Evolutionary conservation across 2,888 invertebrate species (phyloP).

Genomic region (Sinhomidia bicolor): DNA sequence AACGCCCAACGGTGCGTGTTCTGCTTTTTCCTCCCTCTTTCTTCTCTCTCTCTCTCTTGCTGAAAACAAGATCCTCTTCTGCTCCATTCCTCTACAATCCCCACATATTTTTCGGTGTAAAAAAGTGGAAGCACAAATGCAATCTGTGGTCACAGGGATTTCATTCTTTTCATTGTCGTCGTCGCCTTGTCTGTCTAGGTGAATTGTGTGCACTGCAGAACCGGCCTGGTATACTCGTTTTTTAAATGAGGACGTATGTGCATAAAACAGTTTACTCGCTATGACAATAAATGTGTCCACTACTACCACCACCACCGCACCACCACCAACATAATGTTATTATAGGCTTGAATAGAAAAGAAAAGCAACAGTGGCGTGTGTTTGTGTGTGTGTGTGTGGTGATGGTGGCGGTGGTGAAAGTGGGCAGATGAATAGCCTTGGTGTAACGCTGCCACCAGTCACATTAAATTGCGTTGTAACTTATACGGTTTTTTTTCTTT

Average conservation of each 20-base stretch:
- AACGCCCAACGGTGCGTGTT: conserved; percentile 73
- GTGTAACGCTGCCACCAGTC: conserved; percentile 24
- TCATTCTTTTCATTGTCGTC: conserved; percentile 24
- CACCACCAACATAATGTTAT: conserved; percentile 6
- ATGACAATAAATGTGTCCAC: conserved; percentile 15
- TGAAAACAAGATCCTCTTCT: conserved; percentile 46
- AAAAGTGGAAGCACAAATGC: conserved; percentile 53
- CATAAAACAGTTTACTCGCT: background rate
- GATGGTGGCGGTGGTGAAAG: conserved; percentile 29
- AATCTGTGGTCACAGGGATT: conserved; percentile 70
- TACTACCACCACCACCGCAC: conserved; percentile 2
- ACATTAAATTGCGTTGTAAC: conserved; percentile 43
- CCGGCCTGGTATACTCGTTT: background rate
- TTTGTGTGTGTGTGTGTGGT: conserved; percentile 24
- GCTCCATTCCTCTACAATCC: conserved; percentile 36
- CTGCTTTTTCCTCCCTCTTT: conserved; percentile 26
- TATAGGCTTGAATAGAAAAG: conserved; percentile 19
- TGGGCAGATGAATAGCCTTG: conserved; percentile 44
- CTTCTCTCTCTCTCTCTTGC: background rate
- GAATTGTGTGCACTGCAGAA: conserved; percentile 12
- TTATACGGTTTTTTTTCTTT: conserved; percentile 14
- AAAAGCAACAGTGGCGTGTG: conserved; percentile 48
- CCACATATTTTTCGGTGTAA: conserved; percentile 63
- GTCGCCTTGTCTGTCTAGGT: conserved; percentile 34
- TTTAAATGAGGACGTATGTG: background rate